Evolutionary conservation across 1,140 invertebrate species (phyloP), one percentile per base, ranked within the genome.

Genomic region (Drosophila melanogaster): DNA sequence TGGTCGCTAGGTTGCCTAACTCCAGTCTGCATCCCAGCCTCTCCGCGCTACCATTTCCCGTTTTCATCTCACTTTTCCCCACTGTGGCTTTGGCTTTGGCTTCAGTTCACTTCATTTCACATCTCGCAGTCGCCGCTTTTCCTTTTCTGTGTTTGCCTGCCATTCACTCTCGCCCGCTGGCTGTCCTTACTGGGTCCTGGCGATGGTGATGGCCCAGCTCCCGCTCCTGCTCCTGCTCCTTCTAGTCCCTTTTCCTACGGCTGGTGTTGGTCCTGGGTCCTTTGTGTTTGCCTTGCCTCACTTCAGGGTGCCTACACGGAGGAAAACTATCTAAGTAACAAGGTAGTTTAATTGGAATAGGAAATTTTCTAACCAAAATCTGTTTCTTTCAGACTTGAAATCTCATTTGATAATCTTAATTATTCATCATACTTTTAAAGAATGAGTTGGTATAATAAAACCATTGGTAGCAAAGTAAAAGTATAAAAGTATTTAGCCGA

Each of bases 101-200:
- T 80, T 80, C 64, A 75, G 58, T 80, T 77, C 59, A 73, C 61
- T 81, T 81, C 70, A 81, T 72, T 83, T 83, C 64, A 75, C 72
- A 83, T 83, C 72, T 75, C 59, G 60, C 79, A 76, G 51, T 49
- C 47, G 51, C 38, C 60, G 35, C 67, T 55, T 61, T 60, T 51
- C 40, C 41, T 61, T 62, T 60, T 61, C 24, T 24, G 19, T 81
- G 70, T 81, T 81, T 87, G 81, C 69, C 81, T 81, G 81, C 79
- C 78, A 81, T 86, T 86, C 81, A 86, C 75, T 85, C 73, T 77
- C 62, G 62, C 56, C 73, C 55, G 64, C 44, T 46, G 65, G 44
- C 76, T 76, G 81, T 85, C 81, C 69, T 53, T 51, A 70, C 64
- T 70, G 64, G 47, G 51, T 72, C 51, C 56, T 69, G 57, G 71